Percentiles rank a stretch among this genome's conserved stretches.
Conservation (phyloP, 2,888 invertebrate genomes). For the Pyrrhosoma nymphula region DNA sequence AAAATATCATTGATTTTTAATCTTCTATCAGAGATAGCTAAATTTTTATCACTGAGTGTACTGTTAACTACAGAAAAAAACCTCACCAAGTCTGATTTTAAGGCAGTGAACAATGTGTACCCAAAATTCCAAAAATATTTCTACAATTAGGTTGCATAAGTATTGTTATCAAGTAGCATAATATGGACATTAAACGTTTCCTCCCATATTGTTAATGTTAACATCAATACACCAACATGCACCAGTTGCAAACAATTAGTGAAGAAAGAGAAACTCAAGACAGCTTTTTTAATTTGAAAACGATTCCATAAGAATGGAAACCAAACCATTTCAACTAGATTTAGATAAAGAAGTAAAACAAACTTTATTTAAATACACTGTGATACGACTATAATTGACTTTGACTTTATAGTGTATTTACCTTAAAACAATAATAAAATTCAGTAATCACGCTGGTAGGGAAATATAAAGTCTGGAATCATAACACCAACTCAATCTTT, state of each 20-base stretch:
- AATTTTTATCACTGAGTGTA: neutral
- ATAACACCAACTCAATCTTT: too few relatives aligned
- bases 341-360: neutral
- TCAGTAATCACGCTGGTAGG: too few relatives aligned
- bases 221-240: neutral
- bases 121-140: neutral
- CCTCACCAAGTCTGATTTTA: too few relatives aligned
- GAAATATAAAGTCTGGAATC: too few relatives aligned
- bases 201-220: neutral
- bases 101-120: neutral
- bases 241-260: neutral
- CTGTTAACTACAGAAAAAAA: too few relatives aligned
- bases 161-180: neutral
- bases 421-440: too few relatives aligned
- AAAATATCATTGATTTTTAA: too few relatives aligned
- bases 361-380: neutral
- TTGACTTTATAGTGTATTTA: too few relatives aligned
- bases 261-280: neutral
- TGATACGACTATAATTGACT: too few relatives aligned
- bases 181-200: neutral
- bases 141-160: neutral
- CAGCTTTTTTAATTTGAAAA: neutral
- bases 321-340: constrained; percentile 6
- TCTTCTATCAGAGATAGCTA: too few relatives aligned
- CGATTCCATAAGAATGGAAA: neutral